Evolutionary conservation across 2,888 invertebrate genomes (phyloP).

Genomic region (Hydraecia micacea): DNA sequence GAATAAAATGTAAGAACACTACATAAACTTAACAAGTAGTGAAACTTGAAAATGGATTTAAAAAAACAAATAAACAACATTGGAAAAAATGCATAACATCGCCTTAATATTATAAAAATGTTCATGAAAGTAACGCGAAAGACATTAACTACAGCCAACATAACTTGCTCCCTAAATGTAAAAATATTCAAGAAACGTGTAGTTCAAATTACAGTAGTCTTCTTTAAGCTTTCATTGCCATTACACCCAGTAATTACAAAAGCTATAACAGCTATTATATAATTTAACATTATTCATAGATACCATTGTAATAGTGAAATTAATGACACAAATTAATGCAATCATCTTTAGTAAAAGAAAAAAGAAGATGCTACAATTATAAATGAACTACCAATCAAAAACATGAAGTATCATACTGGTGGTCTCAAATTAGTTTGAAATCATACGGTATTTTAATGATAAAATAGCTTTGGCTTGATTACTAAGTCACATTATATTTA

Average conservation of each 20-base stretch:
- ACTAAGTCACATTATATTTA: neutral
- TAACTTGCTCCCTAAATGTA: neutral
- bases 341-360: conserved; percentile 10
- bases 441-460: neutral
- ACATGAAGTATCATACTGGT: neutral
- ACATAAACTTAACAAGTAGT: neutral
- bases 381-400: neutral
- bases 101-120: conserved; percentile 5
- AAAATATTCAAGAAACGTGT: neutral
- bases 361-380: neutral
- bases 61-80: neutral
- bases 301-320: conserved; percentile 41
- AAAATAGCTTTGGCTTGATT: neutral
- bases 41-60: no score
- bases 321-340: conserved; percentile 38
- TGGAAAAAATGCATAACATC: neutral
- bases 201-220: conserved; percentile 20
- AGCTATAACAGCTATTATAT: conserved; percentile 27
- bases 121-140: conserved; percentile 24
- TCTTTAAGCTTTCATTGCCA: conserved; percentile 38
- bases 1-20: neutral
- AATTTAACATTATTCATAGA: conserved; percentile 35
- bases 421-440: conserved; percentile 1
- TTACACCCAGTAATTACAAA: conserved; percentile 43
- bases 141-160: neutral